Evolutionary conservation across 2,113 vertebrate genomes (phyloP).

Genomic region (Oostethus manadensis): DNA sequence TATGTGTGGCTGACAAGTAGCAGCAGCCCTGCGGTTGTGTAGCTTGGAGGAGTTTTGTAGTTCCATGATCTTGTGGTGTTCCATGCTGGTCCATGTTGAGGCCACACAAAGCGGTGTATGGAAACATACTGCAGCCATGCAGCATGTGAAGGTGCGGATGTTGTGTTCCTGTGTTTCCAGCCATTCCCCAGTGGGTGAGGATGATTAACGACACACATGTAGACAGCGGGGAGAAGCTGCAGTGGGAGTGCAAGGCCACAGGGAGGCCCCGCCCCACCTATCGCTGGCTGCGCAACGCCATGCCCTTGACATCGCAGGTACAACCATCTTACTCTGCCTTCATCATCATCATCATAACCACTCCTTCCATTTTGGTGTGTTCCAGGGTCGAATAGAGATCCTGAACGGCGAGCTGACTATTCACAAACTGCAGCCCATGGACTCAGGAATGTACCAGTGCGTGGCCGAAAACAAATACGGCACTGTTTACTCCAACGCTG

Average conservation of each 20-base stretch:
- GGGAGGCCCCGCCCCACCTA: constrained; percentile 89
- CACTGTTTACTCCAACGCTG: constrained; percentile 80
- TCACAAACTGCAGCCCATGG: constrained; percentile 78
- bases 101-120: too few species aligned
- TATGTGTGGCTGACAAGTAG: too few species aligned
- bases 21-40: too few species aligned
- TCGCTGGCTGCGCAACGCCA: constrained; percentile 87
- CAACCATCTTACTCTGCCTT: constrained; percentile 2
- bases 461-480: constrained; percentile 91
- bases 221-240: constrained; percentile 88
- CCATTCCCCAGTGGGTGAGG: constrained; percentile 87
- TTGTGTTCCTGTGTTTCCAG: constrained; percentile 43
- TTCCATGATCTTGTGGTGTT: too few species aligned
- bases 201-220: constrained; percentile 91
- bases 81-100: too few species aligned
- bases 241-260: constrained; percentile 90
- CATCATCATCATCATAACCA: not conserved
- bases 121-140: too few species aligned
- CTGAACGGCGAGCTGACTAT: constrained; percentile 84
- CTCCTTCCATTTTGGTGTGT: constrained; percentile 36
- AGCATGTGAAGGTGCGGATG: too few species aligned
- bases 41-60: too few species aligned
- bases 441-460: constrained; percentile 97
- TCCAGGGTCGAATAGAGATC: constrained; percentile 83
- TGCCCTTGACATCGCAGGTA: constrained; percentile 81